Evolutionary conservation across 2,113 vertebrate genomes (phyloP).

Genomic region (Leiothrix lutea): DNA sequence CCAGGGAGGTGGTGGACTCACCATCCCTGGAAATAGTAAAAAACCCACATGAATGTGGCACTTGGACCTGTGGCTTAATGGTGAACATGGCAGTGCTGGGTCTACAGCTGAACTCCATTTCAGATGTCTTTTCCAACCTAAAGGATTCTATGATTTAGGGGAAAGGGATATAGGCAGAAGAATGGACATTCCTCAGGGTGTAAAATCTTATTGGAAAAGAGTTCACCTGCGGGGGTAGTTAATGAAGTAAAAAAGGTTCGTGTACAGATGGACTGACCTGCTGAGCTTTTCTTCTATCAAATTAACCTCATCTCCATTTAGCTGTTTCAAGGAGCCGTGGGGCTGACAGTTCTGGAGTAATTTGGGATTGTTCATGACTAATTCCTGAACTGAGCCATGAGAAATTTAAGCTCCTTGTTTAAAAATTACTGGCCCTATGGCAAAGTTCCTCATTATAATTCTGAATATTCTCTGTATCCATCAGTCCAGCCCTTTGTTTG

Average conservation of each 20-base stretch:
- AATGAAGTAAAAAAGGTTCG: background rate
- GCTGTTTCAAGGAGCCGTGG: background rate
- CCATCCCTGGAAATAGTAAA: background rate
- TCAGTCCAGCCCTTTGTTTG: background rate
- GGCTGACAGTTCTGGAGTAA: background rate
- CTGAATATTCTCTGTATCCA: background rate
- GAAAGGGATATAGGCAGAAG: background rate
- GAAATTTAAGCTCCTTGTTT: background rate
- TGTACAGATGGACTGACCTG: too few relatives aligned
- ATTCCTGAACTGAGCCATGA: background rate
- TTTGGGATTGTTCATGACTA: background rate
- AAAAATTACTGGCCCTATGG: background rate
- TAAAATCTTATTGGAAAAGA: background rate
- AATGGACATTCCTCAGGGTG: background rate
- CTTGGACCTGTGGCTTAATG: background rate
- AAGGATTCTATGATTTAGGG: background rate
- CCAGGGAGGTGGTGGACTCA: too few relatives aligned
- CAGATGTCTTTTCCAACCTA: fast-evolving
- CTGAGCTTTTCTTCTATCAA: background rate
- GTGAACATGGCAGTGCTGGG: fast-evolving
- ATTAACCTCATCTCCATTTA: background rate
- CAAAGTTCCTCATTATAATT: background rate
- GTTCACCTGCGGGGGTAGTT: too few relatives aligned
- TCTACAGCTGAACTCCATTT: background rate
- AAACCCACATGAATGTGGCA: background rate